phyloP scores from a whole-genome alignment of 2,113 vertebrate genomes.

The Sardina pilchardus region DNA sequence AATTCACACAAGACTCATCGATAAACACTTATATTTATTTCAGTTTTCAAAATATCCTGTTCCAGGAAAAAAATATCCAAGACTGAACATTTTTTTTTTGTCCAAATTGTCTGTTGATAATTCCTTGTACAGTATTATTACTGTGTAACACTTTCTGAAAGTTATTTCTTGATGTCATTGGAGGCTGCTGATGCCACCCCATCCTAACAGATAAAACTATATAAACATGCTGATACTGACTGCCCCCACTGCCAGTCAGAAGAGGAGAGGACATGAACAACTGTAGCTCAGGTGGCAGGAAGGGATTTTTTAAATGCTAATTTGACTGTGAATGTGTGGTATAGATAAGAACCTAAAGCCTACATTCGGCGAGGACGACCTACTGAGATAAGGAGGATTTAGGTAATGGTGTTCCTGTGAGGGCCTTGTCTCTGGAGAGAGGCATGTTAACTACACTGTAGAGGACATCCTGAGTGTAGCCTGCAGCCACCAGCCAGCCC shows the following conservation, averaged over 20 bases:
- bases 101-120: neutral
- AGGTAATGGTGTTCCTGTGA: too few relatives aligned
- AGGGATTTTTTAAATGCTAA: too few relatives aligned
- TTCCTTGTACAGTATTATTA: neutral
- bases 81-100: too few relatives aligned
- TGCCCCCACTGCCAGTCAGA: neutral
- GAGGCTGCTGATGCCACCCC: neutral
- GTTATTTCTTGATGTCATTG: neutral
- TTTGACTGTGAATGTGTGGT: neutral
- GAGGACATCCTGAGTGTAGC: too few relatives aligned
- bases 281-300: neutral
- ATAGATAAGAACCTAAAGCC: too few relatives aligned
- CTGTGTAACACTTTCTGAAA: neutral
- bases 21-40: neutral
- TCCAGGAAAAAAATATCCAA: neutral
- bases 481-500: too few relatives aligned
- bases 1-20: neutral
- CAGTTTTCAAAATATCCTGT: slow-evolving; percentile 8
- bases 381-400: too few relatives aligned
- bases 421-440: too few relatives aligned
- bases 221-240: neutral
- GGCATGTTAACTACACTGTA: too few relatives aligned
- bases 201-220: neutral
- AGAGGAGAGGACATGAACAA: neutral
- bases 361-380: too few relatives aligned